Base-by-base conservation (phyloP, 2,888 invertebrate species). In the Melanchra persicariae region DNA sequence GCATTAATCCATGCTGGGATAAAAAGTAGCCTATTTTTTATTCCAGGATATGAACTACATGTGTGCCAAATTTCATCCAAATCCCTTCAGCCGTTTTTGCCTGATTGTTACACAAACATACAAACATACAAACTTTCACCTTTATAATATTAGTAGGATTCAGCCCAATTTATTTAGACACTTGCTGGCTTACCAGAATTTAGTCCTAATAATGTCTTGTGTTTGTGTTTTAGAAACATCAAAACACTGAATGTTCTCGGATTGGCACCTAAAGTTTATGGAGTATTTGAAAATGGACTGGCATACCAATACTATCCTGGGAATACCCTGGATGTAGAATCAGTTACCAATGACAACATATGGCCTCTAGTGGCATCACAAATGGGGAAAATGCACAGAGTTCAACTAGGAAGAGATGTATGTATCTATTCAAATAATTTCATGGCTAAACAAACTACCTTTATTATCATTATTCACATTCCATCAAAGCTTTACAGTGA, bases 211-310 rank as follows among this genome's bases (percentile, higher is more conserved):
- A 54, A 30, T 17, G 2, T 55, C 9, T 26, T 54, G 2, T 55
- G 15, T 59, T 71, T 71, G 12, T 71, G 55, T 84, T 77, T 77
- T 88, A 96, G 95, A 82, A 95, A 96, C 78, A 95, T 95, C 69
- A 94, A 93, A 86, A 90, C 89, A 45, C 87, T 96, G 8, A 94
- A 98, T 91, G 96, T 97, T 74, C 97, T 97, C 84, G 98, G 98
- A 24, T 96, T 98, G 86, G 98, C 99, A 57, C 98, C 99, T 64
- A 97, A 97, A 60, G 96, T 99, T 58, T 99, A 98, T 95, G 99
- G 98, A 61, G 97, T 98, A 59, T 99, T 99, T 94, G 96, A 97
- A 85, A 99, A 99, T 96, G 99, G 99, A 17, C 96, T 99, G 82
- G 98, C 98, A 52, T 99, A 99, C 92, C 98, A 98, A 92, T 98